Conservation (phyloP, 2,888 invertebrate genomes). For the Bombyx huttoni region DNA sequence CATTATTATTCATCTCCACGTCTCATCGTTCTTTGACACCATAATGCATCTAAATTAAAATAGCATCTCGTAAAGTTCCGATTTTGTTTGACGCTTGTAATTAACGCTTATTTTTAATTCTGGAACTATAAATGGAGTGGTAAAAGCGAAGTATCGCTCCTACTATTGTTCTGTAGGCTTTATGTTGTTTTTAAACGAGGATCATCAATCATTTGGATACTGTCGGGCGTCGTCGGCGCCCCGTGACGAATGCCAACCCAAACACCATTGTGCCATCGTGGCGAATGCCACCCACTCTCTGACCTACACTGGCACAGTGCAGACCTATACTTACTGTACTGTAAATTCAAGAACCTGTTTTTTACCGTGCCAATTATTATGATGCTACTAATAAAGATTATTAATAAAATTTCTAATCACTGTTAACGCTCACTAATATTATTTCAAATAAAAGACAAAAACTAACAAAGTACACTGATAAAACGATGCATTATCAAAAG, state of each 20-base stretch:
- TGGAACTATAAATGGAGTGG: background rate
- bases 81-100: no score
- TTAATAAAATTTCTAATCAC: no score
- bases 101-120: background rate
- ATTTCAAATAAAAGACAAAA: no score
- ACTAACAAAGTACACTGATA: no score
- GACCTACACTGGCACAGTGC: slow-evolving; percentile 9
- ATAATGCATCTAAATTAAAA: no score
- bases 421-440: no score
- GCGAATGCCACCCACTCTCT: slow-evolving; percentile 51
- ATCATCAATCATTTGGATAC: slow-evolving; percentile 52
- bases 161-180: background rate
- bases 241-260: slow-evolving; percentile 68
- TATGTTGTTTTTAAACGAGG: slow-evolving; percentile 8
- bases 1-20: no score
- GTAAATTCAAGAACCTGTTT: background rate
- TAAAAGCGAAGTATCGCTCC: background rate
- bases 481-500: no score
- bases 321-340: background rate
- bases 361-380: background rate
- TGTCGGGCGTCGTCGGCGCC: slow-evolving; percentile 32
- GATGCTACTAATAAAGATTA: no score
- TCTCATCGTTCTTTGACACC: no score
- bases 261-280: slow-evolving; percentile 67
- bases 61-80: no score